Base-by-base conservation (phyloP, 1,140 invertebrate genomes). In the Trissolcus basalis region DNA sequence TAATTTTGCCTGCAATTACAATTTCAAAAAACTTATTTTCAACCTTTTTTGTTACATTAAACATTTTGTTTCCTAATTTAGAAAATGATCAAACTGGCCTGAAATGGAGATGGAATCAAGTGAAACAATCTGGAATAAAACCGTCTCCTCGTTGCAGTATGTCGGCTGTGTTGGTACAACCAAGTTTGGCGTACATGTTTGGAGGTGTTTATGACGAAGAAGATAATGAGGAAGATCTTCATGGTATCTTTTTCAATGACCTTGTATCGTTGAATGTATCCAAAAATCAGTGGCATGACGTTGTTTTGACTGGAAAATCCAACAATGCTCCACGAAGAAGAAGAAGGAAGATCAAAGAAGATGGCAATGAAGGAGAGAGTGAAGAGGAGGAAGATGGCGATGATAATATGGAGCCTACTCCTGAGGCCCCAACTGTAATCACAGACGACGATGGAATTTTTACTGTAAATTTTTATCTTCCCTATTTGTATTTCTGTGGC, bases 141-240 rank as follows among this genome's bases (percentile, higher is more conserved):
- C 91, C 94, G 4, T 90, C 91, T 11, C 90, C 93, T 1, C 87
- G 95, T 10, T 94, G 93, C 81, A 93, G 94, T 63, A 90, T 93
- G 76, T 87, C 91, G 19, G 83, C 87, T 35, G 81, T 89, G 51
- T 80, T 90, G 12, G 81, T 89, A 43, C 86, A 91, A 67, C 87
- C 89, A 14, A 91, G 91, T 67, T 89, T 90, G 48, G 94, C 92
- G 0, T 93, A 93, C 56, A 87, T 93, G 8, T 92, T 94, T 90
- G 93, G 95, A 36, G 95, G 95, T 5, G 95, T 96, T 19, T 92
- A 92, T 90, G 96, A 96, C 79, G 91, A 94, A 51, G 93, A 96
- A 80, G 93, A 95, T 68, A 92, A 93, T 56, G 94, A 96, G 61
- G 96, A 97, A 85, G 91, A 94, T 68, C 83, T 97, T 0, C 86